Percentiles rank a stretch among this genome's conserved stretches.
phyloP scores from a whole-genome alignment of 1,140 invertebrate genomes.

The Colletes gigas region DNA sequence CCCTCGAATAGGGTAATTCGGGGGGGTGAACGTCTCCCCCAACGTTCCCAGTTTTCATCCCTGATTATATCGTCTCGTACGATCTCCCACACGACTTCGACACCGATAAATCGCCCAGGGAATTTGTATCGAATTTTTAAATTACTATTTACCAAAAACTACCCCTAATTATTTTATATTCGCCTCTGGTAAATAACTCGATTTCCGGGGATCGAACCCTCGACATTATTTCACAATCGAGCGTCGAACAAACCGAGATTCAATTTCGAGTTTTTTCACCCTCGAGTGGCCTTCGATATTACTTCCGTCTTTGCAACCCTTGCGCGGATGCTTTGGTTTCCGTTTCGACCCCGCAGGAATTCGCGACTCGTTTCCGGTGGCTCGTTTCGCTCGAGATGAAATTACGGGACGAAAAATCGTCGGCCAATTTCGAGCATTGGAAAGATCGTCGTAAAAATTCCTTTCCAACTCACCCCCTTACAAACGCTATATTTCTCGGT shows the following conservation, averaged over 20 bases:
- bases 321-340: background rate
- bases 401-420: background rate
- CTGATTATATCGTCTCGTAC: no score
- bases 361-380: background rate
- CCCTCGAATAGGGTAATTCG: background rate
- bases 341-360: background rate
- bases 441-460: background rate
- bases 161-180: background rate
- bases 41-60: no score
- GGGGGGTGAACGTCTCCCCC: background rate
- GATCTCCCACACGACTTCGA: no score
- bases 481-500: no score
- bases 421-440: background rate
- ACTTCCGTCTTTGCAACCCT: background rate
- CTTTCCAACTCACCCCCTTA: no score
- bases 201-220: background rate
- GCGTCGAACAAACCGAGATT: constrained; percentile 7
- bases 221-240: background rate
- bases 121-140: no score
- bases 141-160: background rate
- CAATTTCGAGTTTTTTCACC: constrained; percentile 11
- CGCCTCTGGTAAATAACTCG: background rate
- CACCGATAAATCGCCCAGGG: no score
- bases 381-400: background rate
- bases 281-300: constrained; percentile 1